These are phyloP conservation scores for Lamproptera curius DNA, from an alignment of 2,888 invertebrate species.

Conservation along the genomic window DNA sequence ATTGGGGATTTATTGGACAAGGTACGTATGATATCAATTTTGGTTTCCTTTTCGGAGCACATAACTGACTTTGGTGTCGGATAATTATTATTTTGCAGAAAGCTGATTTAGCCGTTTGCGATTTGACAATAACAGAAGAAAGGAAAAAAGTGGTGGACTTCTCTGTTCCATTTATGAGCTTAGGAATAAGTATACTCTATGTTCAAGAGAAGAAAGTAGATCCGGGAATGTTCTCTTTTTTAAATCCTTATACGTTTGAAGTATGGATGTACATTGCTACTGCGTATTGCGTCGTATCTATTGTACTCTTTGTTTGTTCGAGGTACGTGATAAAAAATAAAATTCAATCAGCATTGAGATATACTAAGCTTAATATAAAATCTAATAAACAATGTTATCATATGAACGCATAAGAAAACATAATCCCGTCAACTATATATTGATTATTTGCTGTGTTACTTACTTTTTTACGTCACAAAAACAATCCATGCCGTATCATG, in stretches of 20 bases:
- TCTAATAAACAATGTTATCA: too few species aligned
- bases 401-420: too few species aligned
- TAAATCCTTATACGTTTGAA: slow-evolving; percentile 89
- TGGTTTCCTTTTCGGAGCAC: slow-evolving; percentile 2
- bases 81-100: slow-evolving; percentile 38
- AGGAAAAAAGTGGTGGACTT: slow-evolving; percentile 94
- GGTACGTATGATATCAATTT: slow-evolving; percentile 42
- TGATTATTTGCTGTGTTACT: too few species aligned
- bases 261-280: slow-evolving; percentile 94
- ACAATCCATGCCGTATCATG: not conserved
- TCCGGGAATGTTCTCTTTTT: slow-evolving; percentile 91
- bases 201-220: slow-evolving; percentile 86
- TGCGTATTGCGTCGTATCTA: slow-evolving; percentile 89
- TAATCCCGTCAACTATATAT: too few species aligned
- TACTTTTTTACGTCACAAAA: too few species aligned
- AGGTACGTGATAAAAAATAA: slow-evolving; percentile 79
- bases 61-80: not conserved
- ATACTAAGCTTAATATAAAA: too few species aligned
- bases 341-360: too few species aligned
- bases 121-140: slow-evolving; percentile 94
- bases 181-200: slow-evolving; percentile 93
- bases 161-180: slow-evolving; percentile 97
- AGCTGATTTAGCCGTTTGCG: slow-evolving; percentile 72
- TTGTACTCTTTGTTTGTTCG: slow-evolving; percentile 88
- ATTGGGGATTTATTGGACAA: slow-evolving; percentile 62